These are phyloP conservation scores for Hypocryptadius cinnamomeus DNA, from an alignment of 2,113 vertebrate species.

Conservation along the genomic window DNA sequence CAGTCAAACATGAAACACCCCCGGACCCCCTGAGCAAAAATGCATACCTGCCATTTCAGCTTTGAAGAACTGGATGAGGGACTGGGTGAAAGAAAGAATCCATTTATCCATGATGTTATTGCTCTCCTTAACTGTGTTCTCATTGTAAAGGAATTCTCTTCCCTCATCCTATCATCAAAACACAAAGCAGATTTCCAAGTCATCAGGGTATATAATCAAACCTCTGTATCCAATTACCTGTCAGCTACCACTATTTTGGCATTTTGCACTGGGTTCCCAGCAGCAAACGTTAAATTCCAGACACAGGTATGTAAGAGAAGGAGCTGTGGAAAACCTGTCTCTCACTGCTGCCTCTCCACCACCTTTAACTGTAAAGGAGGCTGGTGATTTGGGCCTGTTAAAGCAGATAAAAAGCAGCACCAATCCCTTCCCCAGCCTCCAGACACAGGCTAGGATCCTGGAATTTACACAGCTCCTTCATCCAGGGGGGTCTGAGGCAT, in stretches of 20 bases:
- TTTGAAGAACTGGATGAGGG: conserved; percentile 90
- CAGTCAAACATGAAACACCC: neutral
- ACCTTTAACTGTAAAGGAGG: neutral
- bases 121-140: conserved; percentile 78
- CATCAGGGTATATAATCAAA: neutral
- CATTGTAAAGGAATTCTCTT: conserved; percentile 85
- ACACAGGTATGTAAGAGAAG: neutral
- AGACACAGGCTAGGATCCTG: neutral
- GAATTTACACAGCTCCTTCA: neutral
- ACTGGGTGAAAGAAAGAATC: conserved; percentile 95
- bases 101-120: conserved; percentile 95
- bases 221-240: neutral
- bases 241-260: neutral
- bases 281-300: neutral
- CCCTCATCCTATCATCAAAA: conserved; percentile 78
- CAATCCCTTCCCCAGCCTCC: neutral
- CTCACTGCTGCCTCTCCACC: neutral
- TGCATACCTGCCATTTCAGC: conserved; percentile 88
- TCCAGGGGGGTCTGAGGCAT: neutral
- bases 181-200: conserved; percentile 20
- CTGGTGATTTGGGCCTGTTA: neutral
- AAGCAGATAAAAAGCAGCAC: neutral
- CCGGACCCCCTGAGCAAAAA: neutral
- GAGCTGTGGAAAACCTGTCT: neutral
- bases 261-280: neutral